Evolutionary conservation across 37 sponge, comb jelly and placozoan genomes (phyloP), one percentile per base, ranked within the genome.

Genomic region (Diacarnus erythraeanus): DNA sequence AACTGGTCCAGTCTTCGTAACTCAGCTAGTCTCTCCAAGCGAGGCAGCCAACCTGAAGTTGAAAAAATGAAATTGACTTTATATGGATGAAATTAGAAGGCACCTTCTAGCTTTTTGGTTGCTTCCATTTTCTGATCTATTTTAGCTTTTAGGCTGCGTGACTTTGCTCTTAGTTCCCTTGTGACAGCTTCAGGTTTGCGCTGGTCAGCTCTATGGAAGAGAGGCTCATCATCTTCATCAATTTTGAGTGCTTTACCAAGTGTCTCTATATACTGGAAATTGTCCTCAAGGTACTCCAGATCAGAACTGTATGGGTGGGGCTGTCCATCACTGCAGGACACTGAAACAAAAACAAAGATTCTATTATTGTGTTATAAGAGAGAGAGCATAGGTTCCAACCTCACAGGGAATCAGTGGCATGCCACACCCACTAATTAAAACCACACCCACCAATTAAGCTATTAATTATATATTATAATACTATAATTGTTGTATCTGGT

Each of bases 211-310:
- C 80, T 58, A 21, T 56, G 23, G 26, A 85, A 31, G 25, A 86
- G 26, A 3, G 36, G 1, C 47, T 86, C 86, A 20, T 86, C 86
- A 65, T 64, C 79, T 36, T 38, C 41, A 54, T 86, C 86, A 22
- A 64, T 72, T 74, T 86, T 79, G 26, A 79, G 37, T 25, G 80
- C 80, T 59, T 86, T 86, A 22, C 73, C 67, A 20, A 79, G 80
- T 0, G 80, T 73, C 68, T 86, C 86, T 39, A 86, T 86, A 38
- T 79, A 75, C 75, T 86, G 73, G 40, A 91, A 82, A 64, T 87
- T 82, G 75, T 91, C 87, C 61, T 91, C 87, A 12, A 91, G 76
- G 69, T 87, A 91, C 57, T 82, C 87, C 69, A 91, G 43, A 31
- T 91, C 92, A 22, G 72, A 77, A 17, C 38, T 61, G 80, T 91